These are phyloP conservation scores for Tragelaphus buxtoni DNA, from an alignment of 2,113 vertebrate genomes.

Conservation along the genomic window DNA sequence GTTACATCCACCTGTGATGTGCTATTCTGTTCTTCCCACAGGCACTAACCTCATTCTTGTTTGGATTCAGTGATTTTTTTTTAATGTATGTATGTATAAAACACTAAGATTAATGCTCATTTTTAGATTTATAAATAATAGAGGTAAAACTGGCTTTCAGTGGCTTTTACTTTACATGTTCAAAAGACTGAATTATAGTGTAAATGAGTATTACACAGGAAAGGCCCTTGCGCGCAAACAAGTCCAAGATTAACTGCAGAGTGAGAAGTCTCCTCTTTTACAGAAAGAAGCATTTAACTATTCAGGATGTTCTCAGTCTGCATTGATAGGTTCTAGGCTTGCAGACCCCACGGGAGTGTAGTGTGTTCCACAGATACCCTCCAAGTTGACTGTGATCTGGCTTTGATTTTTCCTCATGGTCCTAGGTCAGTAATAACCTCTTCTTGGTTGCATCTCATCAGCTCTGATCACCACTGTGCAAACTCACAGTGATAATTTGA, in stretches of 20 bases:
- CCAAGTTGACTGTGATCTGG: not conserved
- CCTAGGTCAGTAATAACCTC: not conserved
- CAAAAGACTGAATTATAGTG: not conserved
- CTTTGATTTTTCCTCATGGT: not conserved
- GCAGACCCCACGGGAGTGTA: not conserved
- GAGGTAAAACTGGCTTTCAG: not conserved
- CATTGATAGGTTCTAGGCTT: not conserved
- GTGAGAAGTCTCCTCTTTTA: not conserved
- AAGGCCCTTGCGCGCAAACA: not conserved
- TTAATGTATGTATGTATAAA: not conserved
- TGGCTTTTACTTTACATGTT: not conserved
- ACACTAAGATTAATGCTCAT: constrained; percentile 8
- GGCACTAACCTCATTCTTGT: not conserved
- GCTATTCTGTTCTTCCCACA: not conserved
- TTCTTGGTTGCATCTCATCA: not conserved
- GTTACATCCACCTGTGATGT: not conserved
- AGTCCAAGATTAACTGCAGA: not conserved
- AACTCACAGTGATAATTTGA: not conserved
- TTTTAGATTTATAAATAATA: not conserved
- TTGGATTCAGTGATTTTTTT: not conserved
- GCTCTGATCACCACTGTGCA: not conserved
- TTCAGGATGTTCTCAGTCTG: not conserved
- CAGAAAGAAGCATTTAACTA: not conserved
- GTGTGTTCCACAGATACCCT: not conserved
- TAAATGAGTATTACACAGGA: not conserved